A percentile compares a stretch with the other conserved stretches of the same genome.
Evolutionary conservation across 2,888 invertebrate genomes (phyloP).

Genomic region (Dione juno): DNA sequence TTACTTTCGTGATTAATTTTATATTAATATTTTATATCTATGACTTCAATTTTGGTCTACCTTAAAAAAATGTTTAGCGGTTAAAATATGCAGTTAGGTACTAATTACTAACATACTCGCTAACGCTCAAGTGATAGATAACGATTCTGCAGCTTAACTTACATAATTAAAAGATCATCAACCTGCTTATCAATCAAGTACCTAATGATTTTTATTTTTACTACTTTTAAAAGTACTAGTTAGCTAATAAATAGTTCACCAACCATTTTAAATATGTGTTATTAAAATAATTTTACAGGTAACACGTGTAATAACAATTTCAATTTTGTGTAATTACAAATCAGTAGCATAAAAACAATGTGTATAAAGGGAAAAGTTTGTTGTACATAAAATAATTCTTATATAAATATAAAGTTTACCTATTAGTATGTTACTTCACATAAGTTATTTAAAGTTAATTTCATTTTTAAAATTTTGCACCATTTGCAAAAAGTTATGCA

Average conservation of each 20-base stretch:
- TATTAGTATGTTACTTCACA: no score
- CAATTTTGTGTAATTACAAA: no score
- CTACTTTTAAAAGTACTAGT: neutral
- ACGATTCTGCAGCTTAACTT: neutral
- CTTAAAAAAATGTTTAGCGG: neutral
- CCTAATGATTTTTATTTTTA: neutral
- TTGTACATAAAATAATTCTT: no score
- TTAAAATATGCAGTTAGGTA: neutral
- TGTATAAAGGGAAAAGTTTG: no score
- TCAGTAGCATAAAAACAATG: no score
- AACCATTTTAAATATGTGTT: neutral
- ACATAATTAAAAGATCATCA: neutral
- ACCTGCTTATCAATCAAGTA: slow-evolving; percentile 7
- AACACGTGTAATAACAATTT: neutral
- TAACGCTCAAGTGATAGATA: neutral
- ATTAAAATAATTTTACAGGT: neutral
- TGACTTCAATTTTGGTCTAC: neutral
- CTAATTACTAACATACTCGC: neutral
- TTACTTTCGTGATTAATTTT: no score
- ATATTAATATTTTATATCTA: neutral
- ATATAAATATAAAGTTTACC: no score
- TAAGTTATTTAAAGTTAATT: no score
- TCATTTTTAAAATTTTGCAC: no score
- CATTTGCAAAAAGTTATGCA: no score
- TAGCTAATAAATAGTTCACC: neutral